Conservation (phyloP, 2,797 vertebrate genomes). For the Enteromius unitaeniatus region DNA sequence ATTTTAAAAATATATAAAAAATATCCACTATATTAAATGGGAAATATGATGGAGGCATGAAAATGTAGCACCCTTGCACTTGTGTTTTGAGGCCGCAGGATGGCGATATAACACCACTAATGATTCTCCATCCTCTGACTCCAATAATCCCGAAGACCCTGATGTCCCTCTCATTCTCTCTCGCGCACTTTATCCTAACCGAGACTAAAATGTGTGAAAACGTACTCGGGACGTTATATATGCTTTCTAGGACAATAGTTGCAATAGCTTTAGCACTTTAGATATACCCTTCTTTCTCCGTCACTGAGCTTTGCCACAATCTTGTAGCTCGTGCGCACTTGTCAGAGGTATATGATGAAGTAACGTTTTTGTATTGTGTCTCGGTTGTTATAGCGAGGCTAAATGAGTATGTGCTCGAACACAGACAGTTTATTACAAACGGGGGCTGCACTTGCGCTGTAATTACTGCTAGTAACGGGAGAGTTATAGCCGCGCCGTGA, state of each 20-base stretch:
- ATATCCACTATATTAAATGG: not conserved
- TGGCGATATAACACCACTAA: slow-evolving; percentile 76
- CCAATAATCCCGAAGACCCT: no score
- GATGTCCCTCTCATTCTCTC: not conserved
- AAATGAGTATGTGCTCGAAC: slow-evolving; percentile 36
- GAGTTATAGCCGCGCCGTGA: slow-evolving; percentile 47
- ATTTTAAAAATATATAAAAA: not conserved
- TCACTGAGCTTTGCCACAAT: not conserved
- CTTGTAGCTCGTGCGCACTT: not conserved
- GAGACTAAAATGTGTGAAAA: not conserved
- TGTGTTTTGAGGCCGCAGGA: slow-evolving; percentile 62
- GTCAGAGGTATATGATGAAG: slow-evolving; percentile 22
- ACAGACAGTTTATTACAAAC: slow-evolving; percentile 45
- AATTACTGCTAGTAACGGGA: slow-evolving; percentile 55
- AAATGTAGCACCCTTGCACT: slow-evolving; percentile 3
- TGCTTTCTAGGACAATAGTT: not conserved
- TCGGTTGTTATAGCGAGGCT: slow-evolving; percentile 17
- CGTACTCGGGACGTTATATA: not conserved
- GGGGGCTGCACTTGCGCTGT: slow-evolving; percentile 35
- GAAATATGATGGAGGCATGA: not conserved
- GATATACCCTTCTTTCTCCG: not conserved
- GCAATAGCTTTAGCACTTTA: not conserved
- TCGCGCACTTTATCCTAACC: no score
- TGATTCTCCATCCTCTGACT: slow-evolving; percentile 36
- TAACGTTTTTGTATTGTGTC: slow-evolving; percentile 23